A percentile compares a stretch with the other conserved stretches of the same genome.
Evolutionary conservation across 2,888 invertebrate species (phyloP).

Genomic region (Anorthoa munda): DNA sequence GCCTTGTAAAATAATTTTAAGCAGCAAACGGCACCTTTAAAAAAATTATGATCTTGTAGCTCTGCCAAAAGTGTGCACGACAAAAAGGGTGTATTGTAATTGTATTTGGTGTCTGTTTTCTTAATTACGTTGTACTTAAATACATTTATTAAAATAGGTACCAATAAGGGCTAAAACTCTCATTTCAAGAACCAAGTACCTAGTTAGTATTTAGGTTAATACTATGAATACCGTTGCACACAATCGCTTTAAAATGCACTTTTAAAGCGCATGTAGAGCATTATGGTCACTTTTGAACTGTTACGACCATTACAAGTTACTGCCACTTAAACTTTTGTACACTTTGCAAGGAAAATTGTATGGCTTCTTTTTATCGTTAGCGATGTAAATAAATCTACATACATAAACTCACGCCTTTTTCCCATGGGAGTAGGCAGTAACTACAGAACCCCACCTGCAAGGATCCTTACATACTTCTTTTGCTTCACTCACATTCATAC

Average conservation of each 20-base stretch:
- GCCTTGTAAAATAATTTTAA: too few relatives aligned
- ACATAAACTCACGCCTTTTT: too few relatives aligned
- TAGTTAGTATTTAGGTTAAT: not conserved
- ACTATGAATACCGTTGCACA: constrained; percentile 8
- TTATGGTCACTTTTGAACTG: constrained; percentile 37
- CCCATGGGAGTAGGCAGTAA: too few relatives aligned
- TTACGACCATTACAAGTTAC: constrained; percentile 37
- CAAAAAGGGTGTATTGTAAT: not conserved
- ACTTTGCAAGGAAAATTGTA: constrained; percentile 15
- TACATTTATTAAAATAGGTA: not conserved
- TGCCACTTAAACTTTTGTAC: constrained; percentile 34
- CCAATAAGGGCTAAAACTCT: too few relatives aligned
- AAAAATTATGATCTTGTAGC: too few relatives aligned
- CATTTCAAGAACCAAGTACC: not conserved
- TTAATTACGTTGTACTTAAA: not conserved
- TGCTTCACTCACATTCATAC: too few relatives aligned
- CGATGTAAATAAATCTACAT: not conserved
- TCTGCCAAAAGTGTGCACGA: not conserved
- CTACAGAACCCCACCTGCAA: too few relatives aligned
- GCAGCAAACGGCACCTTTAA: too few relatives aligned
- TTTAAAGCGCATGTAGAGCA: constrained; percentile 4
- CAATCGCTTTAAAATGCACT: constrained; percentile 13
- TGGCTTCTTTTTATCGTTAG: constrained; percentile 5
- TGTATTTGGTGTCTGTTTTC: not conserved
- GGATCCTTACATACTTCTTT: too few relatives aligned